Evolutionary conservation across 2,888 invertebrate genomes (phyloP).

Genomic region (Icerya purchasi): DNA sequence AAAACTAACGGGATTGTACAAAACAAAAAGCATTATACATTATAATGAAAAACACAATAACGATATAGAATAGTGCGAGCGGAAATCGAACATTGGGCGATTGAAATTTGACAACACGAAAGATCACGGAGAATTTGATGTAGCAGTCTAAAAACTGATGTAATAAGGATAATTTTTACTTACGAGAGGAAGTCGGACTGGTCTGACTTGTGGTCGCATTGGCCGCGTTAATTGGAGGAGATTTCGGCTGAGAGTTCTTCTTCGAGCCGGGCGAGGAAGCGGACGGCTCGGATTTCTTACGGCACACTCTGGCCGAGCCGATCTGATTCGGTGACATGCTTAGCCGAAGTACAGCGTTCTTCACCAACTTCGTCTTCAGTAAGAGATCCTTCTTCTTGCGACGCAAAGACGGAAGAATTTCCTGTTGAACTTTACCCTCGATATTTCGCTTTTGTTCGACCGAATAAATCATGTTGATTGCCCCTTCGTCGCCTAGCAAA

Average conservation of each 20-base stretch:
- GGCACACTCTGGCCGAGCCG: constrained; percentile 1
- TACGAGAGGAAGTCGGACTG: too few relatives aligned
- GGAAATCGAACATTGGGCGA: constrained; percentile 6
- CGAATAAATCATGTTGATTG: constrained; percentile 63
- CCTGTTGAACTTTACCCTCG: constrained; percentile 16
- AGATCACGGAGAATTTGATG: too few relatives aligned
- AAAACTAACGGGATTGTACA: too few relatives aligned
- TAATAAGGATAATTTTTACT: too few relatives aligned
- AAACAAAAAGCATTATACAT: too few relatives aligned
- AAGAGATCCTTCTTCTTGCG: constrained; percentile 26
- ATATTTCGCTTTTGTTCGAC: constrained; percentile 33
- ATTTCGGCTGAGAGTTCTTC: not conserved
- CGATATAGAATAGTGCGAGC: too few relatives aligned
- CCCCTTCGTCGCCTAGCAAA: constrained; percentile 63
- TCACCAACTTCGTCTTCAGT: constrained; percentile 37
- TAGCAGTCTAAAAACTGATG: too few relatives aligned
- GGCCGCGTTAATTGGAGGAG: too few relatives aligned
- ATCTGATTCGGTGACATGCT: constrained; percentile 18
- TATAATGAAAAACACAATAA: too few relatives aligned
- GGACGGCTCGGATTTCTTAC: constrained; percentile 1
- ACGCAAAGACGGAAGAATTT: constrained; percentile 18
- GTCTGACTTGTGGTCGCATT: not conserved
- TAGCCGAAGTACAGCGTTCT: constrained; percentile 33
- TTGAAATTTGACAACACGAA: constrained; percentile 10
- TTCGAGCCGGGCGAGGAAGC: not conserved